Base-by-base conservation (phyloP, 2,113 vertebrate species). In the Mobula birostris region DNA sequence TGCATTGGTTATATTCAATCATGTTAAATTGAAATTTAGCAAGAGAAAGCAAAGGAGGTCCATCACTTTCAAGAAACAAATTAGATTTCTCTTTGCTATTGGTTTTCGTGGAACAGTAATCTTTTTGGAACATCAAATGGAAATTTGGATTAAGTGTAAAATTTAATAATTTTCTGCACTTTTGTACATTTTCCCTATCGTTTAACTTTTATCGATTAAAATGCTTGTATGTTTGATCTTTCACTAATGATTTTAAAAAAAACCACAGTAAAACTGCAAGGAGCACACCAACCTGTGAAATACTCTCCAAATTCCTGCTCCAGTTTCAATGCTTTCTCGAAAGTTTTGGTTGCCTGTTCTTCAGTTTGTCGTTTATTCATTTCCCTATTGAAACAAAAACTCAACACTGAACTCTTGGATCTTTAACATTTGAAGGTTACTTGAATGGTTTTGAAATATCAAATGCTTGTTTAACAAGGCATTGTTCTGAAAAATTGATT, bases 261-360 rank as follows among this genome's bases (percentile, higher is more conserved):
- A 68, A 68, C 15, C 11, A 66, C 14, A 66, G 63, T 72, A 74
- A 56, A 56, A 93, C 48, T 74, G 9, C 40, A 48, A 8, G 21
- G 68, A 93, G 74, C 19, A 27, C 21, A 72, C 94, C 96, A 95
- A 99, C 99, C 99, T 98, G 99, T 99, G 96, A 99, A 99, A 96
- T 97, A 99, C 95, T 99, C 99, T 96, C 99, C 99, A 95, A 99
- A 99, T 96, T 99, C 99, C 95, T 99, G 99, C 96, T 99, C 99
- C 82, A 99, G 97, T 95, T 99, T 99, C 96, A 99, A 97, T 94
- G 98, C 99, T 98, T 99, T 99, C 96, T 99, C 99, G 95, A 98
- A 99, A 95, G 99, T 97, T 97, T 99, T 99, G 96, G 98, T 98
- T 96, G 99, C 99, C 96, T 99, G 99, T 94, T 99, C 99, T 0